Evolutionary conservation across 2,888 invertebrate species (phyloP).

Genomic region (Amphipyra tragopoginis): DNA sequence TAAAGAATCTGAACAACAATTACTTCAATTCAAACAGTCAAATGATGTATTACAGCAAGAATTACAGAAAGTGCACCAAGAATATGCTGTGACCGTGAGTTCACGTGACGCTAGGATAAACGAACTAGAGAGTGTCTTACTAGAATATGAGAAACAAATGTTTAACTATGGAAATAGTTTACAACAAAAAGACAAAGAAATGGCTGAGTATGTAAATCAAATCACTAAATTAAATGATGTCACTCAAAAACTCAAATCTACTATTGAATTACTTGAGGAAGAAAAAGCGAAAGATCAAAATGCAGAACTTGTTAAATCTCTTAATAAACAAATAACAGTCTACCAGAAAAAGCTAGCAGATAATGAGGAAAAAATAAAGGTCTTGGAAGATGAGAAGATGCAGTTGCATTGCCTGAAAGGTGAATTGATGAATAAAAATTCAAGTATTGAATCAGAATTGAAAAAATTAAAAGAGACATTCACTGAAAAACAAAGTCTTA

Average conservation of each 20-base stretch:
- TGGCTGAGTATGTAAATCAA: conserved; percentile 87
- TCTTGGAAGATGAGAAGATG: conserved; percentile 83
- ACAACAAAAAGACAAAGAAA: conserved; percentile 85
- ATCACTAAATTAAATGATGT: conserved; percentile 88
- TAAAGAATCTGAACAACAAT: conserved; percentile 72
- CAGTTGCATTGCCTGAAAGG: conserved; percentile 78
- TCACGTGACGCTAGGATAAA: conserved; percentile 83
- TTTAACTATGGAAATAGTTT: conserved; percentile 79
- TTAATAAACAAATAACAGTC: conserved; percentile 87
- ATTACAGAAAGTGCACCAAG: conserved; percentile 78
- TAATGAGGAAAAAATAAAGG: conserved; percentile 78
- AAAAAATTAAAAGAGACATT: conserved; percentile 81
- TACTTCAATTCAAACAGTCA: conserved; percentile 70
- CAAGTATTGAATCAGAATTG: conserved; percentile 75
- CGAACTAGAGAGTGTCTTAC: conserved; percentile 85
- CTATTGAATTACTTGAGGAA: conserved; percentile 85
- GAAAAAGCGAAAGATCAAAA: conserved; percentile 87
- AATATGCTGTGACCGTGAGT: conserved; percentile 75
- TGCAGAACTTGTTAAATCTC: conserved; percentile 85
- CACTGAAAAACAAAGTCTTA: conserved; percentile 81
- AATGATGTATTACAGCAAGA: conserved; percentile 77
- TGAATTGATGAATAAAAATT: conserved; percentile 75
- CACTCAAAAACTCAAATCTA: conserved; percentile 86
- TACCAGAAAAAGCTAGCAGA: conserved; percentile 82
- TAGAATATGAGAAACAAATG: conserved; percentile 87